These are phyloP conservation scores for Desmophyllum pertusum DNA, from an alignment of 92 coral and sea anemone genomes.

Conservation along the genomic window DNA sequence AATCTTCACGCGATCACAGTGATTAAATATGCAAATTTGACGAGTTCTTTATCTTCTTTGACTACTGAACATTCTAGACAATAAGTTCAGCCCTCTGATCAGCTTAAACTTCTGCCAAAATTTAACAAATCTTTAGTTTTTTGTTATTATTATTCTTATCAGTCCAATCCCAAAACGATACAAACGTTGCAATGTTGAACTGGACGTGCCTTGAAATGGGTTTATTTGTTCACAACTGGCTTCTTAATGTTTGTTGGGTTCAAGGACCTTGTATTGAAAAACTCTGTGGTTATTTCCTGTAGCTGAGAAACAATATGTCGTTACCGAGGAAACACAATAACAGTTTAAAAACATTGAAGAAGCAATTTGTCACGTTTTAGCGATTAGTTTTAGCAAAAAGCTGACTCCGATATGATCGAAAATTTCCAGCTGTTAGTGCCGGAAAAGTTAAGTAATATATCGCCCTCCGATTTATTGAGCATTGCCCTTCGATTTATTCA, in stretches of 20 bases:
- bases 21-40: conserved; percentile 13
- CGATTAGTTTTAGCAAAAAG: not conserved
- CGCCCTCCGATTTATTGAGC: not conserved
- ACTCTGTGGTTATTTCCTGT: not conserved
- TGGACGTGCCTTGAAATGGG: not conserved
- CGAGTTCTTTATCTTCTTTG: not conserved
- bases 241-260: not conserved
- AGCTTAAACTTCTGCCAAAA: not conserved
- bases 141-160: not conserved
- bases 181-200: not conserved
- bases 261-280: not conserved
- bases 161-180: not conserved
- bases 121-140: not conserved
- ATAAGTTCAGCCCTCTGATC: not conserved
- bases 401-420: not conserved
- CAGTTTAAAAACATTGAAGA: not conserved
- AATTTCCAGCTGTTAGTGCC: not conserved
- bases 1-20: not conserved
- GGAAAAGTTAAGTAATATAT: not conserved
- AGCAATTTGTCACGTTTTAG: not conserved
- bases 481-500: conserved; percentile 1
- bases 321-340: conserved; percentile 29
- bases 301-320: not conserved
- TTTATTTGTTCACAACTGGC: not conserved
- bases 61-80: not conserved